Evolutionary conservation across 2,113 vertebrate genomes (phyloP).

Genomic region (Anoura caudifer): DNA sequence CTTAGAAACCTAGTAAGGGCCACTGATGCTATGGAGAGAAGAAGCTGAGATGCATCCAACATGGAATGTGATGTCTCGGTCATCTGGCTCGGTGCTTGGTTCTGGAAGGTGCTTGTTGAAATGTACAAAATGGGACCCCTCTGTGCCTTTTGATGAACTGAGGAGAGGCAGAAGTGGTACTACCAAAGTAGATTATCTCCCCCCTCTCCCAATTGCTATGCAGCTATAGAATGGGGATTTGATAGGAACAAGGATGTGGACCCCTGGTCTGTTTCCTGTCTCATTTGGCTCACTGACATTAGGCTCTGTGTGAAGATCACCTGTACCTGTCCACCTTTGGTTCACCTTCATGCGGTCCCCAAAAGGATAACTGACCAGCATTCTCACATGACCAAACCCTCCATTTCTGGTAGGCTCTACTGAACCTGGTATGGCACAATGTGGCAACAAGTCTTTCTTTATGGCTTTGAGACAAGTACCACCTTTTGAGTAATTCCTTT

Average conservation of each 20-base stretch:
- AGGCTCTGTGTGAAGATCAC: accelerated
- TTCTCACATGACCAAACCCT: not conserved
- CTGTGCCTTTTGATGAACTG: not conserved
- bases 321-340: not conserved
- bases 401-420: not conserved
- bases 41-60: not conserved
- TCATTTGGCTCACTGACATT: not conserved
- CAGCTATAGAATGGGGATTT: not conserved
- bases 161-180: not conserved
- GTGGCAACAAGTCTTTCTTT: not conserved
- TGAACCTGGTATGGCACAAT: not conserved
- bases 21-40: not conserved
- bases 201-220: not conserved
- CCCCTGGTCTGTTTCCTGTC: not conserved
- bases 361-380: not conserved
- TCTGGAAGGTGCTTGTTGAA: not conserved
- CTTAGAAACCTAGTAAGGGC: not conserved
- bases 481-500: not conserved
- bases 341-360: not conserved
- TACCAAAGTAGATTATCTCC: accelerated
- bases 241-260: not conserved
- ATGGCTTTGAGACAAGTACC: not conserved
- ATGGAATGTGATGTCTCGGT: not conserved
- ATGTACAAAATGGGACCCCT: not conserved
- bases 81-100: not conserved